Conservation (phyloP, 2,797 vertebrate species). For the Monodelphis domestica region DNA sequence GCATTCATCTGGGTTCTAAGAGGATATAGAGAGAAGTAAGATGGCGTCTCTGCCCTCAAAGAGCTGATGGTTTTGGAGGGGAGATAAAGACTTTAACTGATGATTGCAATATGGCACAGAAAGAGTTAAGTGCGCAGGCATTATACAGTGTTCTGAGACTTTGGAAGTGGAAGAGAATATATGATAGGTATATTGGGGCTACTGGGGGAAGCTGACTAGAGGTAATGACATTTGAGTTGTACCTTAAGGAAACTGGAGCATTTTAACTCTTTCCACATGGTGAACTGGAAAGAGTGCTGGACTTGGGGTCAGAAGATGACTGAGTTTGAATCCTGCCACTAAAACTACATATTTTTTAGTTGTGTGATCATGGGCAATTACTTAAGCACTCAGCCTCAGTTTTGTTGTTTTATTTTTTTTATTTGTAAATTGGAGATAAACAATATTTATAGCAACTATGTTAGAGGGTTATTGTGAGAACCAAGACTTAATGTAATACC, state of each 20-base stretch:
- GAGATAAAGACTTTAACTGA: not conserved
- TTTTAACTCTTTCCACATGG: too few relatives aligned
- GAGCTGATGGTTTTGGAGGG: too few relatives aligned
- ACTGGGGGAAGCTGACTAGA: not conserved
- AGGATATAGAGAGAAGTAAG: not conserved
- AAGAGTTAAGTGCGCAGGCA: not conserved
- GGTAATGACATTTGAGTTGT: too few relatives aligned
- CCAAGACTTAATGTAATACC: not conserved
- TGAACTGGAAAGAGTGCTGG: too few relatives aligned
- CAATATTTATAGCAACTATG: not conserved
- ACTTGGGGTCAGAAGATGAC: too few relatives aligned
- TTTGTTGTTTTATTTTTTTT: too few relatives aligned
- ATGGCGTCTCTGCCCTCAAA: not conserved
- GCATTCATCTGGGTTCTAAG: not conserved
- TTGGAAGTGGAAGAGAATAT: not conserved
- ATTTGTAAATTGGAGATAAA: not conserved
- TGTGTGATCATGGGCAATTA: not conserved
- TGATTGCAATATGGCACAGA: not conserved
- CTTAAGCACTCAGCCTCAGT: not conserved
- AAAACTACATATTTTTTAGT: too few relatives aligned
- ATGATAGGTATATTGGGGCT: not conserved
- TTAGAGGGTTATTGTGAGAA: not conserved
- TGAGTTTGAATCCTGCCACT: too few relatives aligned
- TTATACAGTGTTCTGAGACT: not conserved
- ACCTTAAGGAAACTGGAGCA: too few relatives aligned